Conservation (phyloP, 2,888 invertebrate genomes). For the Azorinus chamasolen region DNA sequence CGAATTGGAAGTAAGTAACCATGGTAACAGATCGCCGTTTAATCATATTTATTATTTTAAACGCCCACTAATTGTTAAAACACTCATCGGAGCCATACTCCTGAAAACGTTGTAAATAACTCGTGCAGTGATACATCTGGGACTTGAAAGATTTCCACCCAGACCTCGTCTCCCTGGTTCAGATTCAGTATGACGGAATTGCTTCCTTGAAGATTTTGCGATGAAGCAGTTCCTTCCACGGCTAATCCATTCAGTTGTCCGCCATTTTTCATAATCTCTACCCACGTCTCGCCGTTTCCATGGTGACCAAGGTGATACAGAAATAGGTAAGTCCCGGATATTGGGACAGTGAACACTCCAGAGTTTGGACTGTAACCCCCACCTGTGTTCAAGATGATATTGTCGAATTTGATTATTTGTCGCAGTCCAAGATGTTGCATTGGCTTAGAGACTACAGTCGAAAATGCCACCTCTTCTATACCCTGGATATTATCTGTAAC, state of each 20-base stretch:
- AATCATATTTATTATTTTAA: too few relatives aligned
- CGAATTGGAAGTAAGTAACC: too few relatives aligned
- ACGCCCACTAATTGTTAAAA: too few relatives aligned
- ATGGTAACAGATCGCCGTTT: too few relatives aligned
- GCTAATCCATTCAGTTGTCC: conserved; percentile 7
- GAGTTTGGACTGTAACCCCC: conserved; percentile 6
- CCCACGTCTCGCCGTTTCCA: conserved; percentile 18
- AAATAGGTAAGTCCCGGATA: conserved; percentile 15
- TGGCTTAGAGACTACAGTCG: background rate
- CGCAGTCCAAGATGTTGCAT: background rate
- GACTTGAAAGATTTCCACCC: conserved; percentile 17
- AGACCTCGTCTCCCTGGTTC: conserved; percentile 1
- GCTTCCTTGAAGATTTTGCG: conserved; percentile 20
- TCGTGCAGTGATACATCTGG: background rate
- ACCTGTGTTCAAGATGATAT: conserved; percentile 8
- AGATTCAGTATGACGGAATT: conserved; percentile 9
- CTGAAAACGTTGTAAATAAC: conserved; percentile 22
- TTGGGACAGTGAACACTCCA: conserved; percentile 7
- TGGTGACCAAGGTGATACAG: conserved; percentile 15
- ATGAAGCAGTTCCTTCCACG: conserved; percentile 3
- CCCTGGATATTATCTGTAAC: too few relatives aligned
- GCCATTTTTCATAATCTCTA: conserved; percentile 20
- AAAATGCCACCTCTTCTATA: conserved; percentile 2
- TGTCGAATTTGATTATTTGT: conserved; percentile 6
- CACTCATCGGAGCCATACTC: background rate